A percentile compares a stretch with the other conserved stretches of the same genome.
These are phyloP conservation scores for Cyclopterus lumpus DNA, from an alignment of 2,797 vertebrate genomes.

Conservation along the genomic window DNA sequence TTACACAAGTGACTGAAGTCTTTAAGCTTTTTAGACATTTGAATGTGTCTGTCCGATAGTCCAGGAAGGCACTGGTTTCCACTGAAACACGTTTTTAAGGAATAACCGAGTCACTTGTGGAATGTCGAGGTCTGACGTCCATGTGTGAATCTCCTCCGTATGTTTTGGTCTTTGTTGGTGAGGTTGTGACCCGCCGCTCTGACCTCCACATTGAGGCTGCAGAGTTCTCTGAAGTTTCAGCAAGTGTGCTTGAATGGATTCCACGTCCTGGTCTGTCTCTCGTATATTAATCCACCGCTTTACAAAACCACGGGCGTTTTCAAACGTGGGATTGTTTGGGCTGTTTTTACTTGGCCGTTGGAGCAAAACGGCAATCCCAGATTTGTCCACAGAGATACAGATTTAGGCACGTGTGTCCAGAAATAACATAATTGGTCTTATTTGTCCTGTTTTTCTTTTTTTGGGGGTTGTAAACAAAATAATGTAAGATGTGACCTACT, in stretches of 20 bases:
- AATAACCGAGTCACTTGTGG: not conserved
- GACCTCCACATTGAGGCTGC: constrained; percentile 34
- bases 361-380: constrained; percentile 2
- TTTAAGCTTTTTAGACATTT: not conserved
- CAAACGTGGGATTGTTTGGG: constrained; percentile 6
- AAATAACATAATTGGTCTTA: not conserved
- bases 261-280: constrained; percentile 19
- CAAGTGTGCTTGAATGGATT: constrained; percentile 18
- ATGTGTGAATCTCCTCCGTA: constrained; percentile 2
- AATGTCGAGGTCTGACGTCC: not conserved
- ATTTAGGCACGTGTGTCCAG: not conserved
- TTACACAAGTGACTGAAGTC: not conserved
- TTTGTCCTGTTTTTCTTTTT: not conserved
- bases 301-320: constrained; percentile 30
- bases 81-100: not conserved
- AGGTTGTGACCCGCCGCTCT: constrained; percentile 31
- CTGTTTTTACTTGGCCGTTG: constrained; percentile 13
- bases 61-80: not conserved
- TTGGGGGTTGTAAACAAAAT: no score
- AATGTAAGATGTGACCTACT: not conserved
- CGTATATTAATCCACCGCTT: constrained; percentile 22
- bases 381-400: constrained; percentile 8
- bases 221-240: constrained; percentile 25
- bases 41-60: not conserved
- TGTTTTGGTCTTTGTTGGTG: constrained; percentile 14